Conservation (phyloP, 2,888 invertebrate genomes). For the Drosophila setosimentum region DNA sequence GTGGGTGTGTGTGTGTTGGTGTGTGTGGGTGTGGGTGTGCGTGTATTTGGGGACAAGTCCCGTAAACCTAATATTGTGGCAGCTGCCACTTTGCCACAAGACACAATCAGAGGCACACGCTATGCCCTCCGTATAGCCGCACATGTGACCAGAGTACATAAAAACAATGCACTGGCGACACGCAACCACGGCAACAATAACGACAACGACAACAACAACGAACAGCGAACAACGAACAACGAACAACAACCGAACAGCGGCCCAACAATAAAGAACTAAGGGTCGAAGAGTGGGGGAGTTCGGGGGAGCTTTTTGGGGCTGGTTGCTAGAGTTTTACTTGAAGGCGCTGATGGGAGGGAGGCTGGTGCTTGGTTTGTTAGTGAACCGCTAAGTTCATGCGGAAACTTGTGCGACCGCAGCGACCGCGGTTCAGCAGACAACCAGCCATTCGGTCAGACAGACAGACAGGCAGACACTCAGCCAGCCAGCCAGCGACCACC, state of each 20-base stretch:
- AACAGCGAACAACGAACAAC: neutral
- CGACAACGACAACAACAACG: neutral
- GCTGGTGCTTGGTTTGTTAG: slow-evolving; percentile 29
- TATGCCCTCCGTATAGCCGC: slow-evolving; percentile 29
- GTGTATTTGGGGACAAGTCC: slow-evolving; percentile 17
- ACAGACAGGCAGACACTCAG: slow-evolving; percentile 13
- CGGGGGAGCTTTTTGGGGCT: neutral
- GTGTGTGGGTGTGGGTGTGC: neutral
- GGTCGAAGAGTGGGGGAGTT: slow-evolving; percentile 7
- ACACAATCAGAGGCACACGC: slow-evolving; percentile 42
- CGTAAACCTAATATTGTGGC: slow-evolving; percentile 36
- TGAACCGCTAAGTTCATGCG: slow-evolving; percentile 63
- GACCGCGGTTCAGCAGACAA: slow-evolving; percentile 47
- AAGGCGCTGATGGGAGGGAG: neutral
- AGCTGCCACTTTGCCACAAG: slow-evolving; percentile 49
- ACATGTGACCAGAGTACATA: slow-evolving; percentile 58
- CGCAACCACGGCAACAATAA: slow-evolving; percentile 31
- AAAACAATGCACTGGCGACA: slow-evolving; percentile 65
- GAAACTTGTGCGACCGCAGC: slow-evolving; percentile 75
- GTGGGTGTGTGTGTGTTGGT: neutral
- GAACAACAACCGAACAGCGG: slow-evolving; percentile 2
- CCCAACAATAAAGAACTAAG: slow-evolving; percentile 34
- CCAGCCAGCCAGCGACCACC: slow-evolving; percentile 31
- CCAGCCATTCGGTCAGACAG: slow-evolving; percentile 8
- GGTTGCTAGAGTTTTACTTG: neutral